Conservation (phyloP, 2,888 invertebrate species). For the Athripsodes cinereus region DNA sequence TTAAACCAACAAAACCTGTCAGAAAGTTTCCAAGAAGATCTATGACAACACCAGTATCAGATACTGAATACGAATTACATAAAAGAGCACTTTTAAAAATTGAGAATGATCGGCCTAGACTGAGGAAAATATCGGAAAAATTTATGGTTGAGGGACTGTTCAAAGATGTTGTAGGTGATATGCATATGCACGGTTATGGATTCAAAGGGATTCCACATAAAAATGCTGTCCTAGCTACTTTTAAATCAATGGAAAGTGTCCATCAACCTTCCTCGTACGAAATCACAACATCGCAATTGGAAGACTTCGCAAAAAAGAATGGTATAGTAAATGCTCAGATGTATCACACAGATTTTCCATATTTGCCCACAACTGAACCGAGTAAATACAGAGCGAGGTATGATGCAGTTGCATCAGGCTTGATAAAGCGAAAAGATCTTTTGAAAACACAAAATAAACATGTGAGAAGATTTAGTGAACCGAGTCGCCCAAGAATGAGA, state of each 20-base stretch:
- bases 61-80: conserved; percentile 24
- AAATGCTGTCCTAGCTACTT: conserved; percentile 48
- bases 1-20: not conserved
- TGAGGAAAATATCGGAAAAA: conserved; percentile 48
- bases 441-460: conserved; percentile 32
- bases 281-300: conserved; percentile 38
- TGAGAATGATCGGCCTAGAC: conserved; percentile 29
- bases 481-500: conserved; percentile 9
- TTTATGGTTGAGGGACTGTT: conserved; percentile 49
- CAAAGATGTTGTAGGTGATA: conserved; percentile 43
- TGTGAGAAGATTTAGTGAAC: conserved; percentile 34
- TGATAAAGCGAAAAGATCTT: conserved; percentile 45
- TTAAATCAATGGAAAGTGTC: conserved; percentile 48
- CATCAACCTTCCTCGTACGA: conserved; percentile 42
- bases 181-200: conserved; percentile 44
- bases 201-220: conserved; percentile 50
- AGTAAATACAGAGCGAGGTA: conserved; percentile 45
- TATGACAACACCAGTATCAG: conserved; percentile 26
- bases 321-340: conserved; percentile 42
- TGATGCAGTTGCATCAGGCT: conserved; percentile 42
- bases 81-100: conserved; percentile 9
- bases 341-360: conserved; percentile 46
- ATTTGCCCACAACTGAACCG: conserved; percentile 47
- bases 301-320: conserved; percentile 39
- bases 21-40: conserved; percentile 17